phyloP scores from a whole-genome alignment of 1,140 invertebrate species.

The Drosophila lowei region DNA sequence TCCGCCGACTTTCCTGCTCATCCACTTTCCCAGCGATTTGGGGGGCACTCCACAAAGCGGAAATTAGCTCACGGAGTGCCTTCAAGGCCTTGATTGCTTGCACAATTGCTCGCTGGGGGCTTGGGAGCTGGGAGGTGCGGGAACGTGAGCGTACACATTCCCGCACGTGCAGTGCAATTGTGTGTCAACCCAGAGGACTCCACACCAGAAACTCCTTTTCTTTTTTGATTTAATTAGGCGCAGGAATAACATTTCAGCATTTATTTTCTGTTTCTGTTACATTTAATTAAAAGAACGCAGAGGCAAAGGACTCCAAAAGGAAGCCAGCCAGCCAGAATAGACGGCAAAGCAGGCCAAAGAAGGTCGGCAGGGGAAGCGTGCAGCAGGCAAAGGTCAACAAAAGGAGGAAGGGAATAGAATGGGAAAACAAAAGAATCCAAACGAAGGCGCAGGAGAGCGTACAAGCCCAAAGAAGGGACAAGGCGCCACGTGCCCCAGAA shows the following conservation, averaged over 20 bases:
- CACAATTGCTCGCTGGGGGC: constrained; percentile 3
- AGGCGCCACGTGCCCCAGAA: constrained; percentile 24
- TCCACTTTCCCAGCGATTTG: background rate
- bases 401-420: background rate
- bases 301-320: background rate
- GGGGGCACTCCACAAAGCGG: constrained; percentile 28
- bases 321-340: background rate
- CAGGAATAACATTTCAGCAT: constrained; percentile 34
- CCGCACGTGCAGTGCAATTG: constrained; percentile 32
- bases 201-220: background rate
- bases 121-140: background rate
- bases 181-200: constrained; percentile 17
- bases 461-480: constrained; percentile 21
- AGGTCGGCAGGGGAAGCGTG: background rate
- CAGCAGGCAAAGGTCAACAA: background rate
- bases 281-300: constrained; percentile 46
- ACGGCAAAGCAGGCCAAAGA: constrained; percentile 5
- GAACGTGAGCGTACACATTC: too few relatives aligned
- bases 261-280: constrained; percentile 14
- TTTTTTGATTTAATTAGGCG: constrained; percentile 43
- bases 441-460: constrained; percentile 11
- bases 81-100: constrained; percentile 51
- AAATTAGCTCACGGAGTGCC: constrained; percentile 62
- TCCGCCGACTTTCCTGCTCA: background rate
- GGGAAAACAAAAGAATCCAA: too few relatives aligned